Base-by-base conservation (phyloP, 2,797 vertebrate genomes). In the Oryzias dopingdopingensis region DNA sequence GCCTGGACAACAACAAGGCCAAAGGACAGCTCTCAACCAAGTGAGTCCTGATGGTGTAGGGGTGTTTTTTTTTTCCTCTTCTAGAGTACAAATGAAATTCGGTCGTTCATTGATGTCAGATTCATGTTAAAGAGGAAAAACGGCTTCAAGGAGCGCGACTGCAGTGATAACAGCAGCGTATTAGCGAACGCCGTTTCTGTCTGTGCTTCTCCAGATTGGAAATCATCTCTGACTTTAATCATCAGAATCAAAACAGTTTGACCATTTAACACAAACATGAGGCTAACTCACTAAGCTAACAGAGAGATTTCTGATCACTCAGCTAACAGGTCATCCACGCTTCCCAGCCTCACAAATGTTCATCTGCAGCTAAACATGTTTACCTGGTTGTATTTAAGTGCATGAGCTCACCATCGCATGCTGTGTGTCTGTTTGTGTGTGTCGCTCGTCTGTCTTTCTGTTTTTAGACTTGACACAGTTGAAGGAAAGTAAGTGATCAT, bases 401-500 rank as follows among this genome's bases (percentile, higher is more conserved):
- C 88, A 82, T 91, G 86, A 62, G 84, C 92, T 94, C 84, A 90
- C 92, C 91, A 89, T 86, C 81, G 92, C 92, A 93, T 95, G 92
- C 84, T 93, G 90, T 95, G 91, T 92, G 80, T 92, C 74, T 93
- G 26, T 82, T 22, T 88, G 85, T 92, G 54, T 71, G 4, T 67
- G 70, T 90, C 55, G 42, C 18, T 29, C 62, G 65, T 49, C 4
- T 77, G 60, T 74, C 59, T 71, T 72, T 77, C 91, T 91, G 88
- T 91, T 86, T 95, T 92, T 96, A 96, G 95, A 95, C 88, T 76
- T 93, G 94, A 95, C 89, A 92, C 93, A 90, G 92, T 93, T 94
- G 94, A 96, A 91, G 93, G 94, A 94, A 96, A 96, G 93, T 96
- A 97, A 96, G 94, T 95, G 93, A 89, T 93, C 79, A 84, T 92